Evolutionary conservation across 2,797 vertebrate genomes (phyloP).

Genomic region (Stomatorhinus walkeri): DNA sequence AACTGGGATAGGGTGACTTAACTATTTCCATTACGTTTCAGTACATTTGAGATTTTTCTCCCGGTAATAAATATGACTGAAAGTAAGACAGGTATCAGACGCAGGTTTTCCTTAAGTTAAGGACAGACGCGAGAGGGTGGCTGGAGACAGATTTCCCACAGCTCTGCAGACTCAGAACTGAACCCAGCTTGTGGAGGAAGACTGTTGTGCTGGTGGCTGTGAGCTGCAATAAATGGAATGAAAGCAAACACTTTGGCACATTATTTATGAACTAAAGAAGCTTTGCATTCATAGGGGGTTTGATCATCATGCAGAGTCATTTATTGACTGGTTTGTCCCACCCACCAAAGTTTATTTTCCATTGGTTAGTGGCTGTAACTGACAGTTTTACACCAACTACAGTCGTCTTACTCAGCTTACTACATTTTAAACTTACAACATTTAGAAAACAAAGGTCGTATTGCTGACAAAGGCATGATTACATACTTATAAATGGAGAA

Average conservation of each 20-base stretch:
- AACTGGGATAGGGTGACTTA: background rate
- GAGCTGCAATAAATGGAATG: constrained; percentile 43
- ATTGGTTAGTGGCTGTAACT: background rate
- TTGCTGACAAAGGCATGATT: background rate
- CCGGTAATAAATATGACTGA: background rate
- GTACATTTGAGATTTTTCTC: background rate
- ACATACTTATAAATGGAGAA: background rate
- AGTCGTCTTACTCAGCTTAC: background rate
- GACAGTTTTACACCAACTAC: background rate
- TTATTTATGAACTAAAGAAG: background rate
- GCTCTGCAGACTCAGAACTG: constrained; percentile 53
- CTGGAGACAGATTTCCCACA: background rate
- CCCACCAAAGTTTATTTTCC: background rate
- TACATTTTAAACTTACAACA: background rate
- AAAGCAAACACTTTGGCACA: background rate
- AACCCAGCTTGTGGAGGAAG: constrained; percentile 65
- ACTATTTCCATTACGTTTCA: background rate
- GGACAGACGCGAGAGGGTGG: background rate
- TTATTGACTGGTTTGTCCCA: background rate
- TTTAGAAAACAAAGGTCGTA: background rate
- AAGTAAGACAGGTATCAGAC: background rate
- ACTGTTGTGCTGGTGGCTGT: constrained; percentile 61
- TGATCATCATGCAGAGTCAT: background rate
- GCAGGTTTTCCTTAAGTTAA: background rate
- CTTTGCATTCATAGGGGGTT: background rate